These are phyloP conservation scores for Muricea muricata DNA, from an alignment of 92 coral and sea anemone genomes.

Conservation along the genomic window DNA sequence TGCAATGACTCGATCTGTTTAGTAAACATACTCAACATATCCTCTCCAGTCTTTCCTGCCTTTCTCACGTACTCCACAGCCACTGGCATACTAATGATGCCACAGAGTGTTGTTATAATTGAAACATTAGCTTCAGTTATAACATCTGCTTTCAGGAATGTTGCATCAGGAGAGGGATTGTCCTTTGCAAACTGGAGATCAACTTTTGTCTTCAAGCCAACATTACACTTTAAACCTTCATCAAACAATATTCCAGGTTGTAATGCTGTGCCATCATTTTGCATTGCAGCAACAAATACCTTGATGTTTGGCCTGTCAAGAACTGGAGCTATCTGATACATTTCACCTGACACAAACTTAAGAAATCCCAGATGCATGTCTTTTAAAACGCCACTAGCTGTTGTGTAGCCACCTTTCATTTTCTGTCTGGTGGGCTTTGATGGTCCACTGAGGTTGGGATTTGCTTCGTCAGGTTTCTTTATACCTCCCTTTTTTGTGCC, in stretches of 20 bases:
- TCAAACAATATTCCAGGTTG: slow-evolving; percentile 56
- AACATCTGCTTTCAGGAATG: slow-evolving; percentile 27
- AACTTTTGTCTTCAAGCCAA: slow-evolving; percentile 48
- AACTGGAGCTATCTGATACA: slow-evolving; percentile 13
- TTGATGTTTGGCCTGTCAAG: slow-evolving; percentile 39
- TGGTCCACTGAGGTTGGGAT: slow-evolving; percentile 66
- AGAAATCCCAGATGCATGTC: slow-evolving; percentile 58
- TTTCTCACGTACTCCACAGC: slow-evolving; percentile 35
- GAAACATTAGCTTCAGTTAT: slow-evolving; percentile 36
- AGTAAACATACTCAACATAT: slow-evolving; percentile 34
- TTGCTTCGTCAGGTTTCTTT: slow-evolving; percentile 44
- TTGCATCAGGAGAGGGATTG: slow-evolving; percentile 52
- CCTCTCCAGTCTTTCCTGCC: slow-evolving; percentile 46
- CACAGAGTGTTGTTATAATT: slow-evolving; percentile 28
- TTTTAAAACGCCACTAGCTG: slow-evolving; percentile 52
- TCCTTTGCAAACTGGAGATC: slow-evolving; percentile 44
- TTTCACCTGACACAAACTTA: slow-evolving; percentile 33
- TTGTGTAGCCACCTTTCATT: slow-evolving; percentile 58
- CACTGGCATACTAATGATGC: slow-evolving; percentile 42
- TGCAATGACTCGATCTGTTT: background rate
- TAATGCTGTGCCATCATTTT: slow-evolving; percentile 59
- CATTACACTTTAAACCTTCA: slow-evolving; percentile 53
- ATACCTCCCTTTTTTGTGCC: slow-evolving; percentile 56
- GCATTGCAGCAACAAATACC: slow-evolving; percentile 48
- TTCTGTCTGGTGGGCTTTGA: slow-evolving; percentile 56